phyloP scores from a whole-genome alignment of 2,797 vertebrate species.

The Argentina silus region DNA sequence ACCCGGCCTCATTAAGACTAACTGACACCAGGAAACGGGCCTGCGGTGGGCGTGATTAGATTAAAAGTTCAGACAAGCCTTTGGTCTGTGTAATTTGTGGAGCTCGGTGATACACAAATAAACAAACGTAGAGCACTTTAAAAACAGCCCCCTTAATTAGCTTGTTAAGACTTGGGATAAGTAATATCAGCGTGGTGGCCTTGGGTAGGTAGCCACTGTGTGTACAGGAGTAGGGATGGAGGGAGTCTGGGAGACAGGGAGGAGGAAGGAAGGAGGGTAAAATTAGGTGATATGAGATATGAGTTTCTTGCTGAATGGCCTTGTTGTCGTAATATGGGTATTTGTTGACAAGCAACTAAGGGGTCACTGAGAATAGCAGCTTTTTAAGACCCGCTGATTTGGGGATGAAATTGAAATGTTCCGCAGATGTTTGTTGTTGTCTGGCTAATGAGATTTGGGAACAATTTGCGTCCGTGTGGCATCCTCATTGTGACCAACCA shows the following conservation, averaged over 20 bases:
- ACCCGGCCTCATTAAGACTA: conserved; percentile 73
- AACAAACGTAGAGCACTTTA: conserved; percentile 70
- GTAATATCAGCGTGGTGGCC: conserved; percentile 58
- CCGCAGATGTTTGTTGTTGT: conserved; percentile 68
- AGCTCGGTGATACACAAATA: conserved; percentile 70
- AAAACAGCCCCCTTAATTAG: conserved; percentile 75
- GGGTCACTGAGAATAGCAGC: conserved; percentile 53
- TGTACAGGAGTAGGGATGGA: conserved; percentile 17
- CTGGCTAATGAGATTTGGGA: conserved; percentile 71
- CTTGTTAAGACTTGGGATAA: conserved; percentile 64
- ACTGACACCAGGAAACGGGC: conserved; percentile 70
- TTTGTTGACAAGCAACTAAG: conserved; percentile 28
- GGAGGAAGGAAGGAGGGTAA: conserved; percentile 3
- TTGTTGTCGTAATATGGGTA: conserved; percentile 37
- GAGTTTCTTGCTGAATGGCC: conserved; percentile 37
- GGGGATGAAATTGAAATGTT: conserved; percentile 64
- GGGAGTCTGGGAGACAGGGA: not conserved
- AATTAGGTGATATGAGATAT: not conserved
- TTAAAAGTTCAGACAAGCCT: conserved; percentile 77
- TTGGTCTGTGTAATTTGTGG: conserved; percentile 72
- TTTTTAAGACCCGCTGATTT: conserved; percentile 55
- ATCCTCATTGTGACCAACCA: conserved; percentile 60
- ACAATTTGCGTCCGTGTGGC: conserved; percentile 49
- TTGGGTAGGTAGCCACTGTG: conserved; percentile 48
- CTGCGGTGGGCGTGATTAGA: conserved; percentile 68